Percentiles rank a stretch among this genome's conserved stretches.
Conservation (phyloP, 1,140 invertebrate genomes). For the Drosophila ironensis region DNA sequence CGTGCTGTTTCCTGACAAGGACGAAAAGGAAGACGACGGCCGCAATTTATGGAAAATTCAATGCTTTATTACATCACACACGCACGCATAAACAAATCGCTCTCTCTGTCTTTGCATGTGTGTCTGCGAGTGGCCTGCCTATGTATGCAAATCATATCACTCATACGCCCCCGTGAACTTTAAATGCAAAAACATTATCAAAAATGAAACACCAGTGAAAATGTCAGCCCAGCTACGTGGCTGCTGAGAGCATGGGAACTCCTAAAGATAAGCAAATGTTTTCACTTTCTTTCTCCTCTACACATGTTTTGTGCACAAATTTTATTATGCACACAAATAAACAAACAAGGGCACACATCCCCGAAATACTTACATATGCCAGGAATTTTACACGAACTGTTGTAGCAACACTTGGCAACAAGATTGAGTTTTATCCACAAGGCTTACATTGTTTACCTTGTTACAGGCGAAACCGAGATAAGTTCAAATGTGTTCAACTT, state of each 20-base stretch:
- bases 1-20: constrained; percentile 34
- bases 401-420: constrained; percentile 36
- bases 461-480: no score
- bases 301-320: constrained; percentile 71
- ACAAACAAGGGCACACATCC: constrained; percentile 26
- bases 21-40: constrained; percentile 20
- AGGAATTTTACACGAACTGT: constrained; percentile 45
- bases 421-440: no score
- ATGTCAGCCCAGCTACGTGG: constrained; percentile 60
- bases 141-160: constrained; percentile 76
- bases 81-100: constrained; percentile 18
- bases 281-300: constrained; percentile 44
- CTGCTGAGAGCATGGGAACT: constrained; percentile 36
- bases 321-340: constrained; percentile 75
- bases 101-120: neutral
- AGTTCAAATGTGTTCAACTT: no score
- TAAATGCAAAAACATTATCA: constrained; percentile 69
- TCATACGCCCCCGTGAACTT: constrained; percentile 59
- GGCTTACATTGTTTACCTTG: constrained; percentile 10
- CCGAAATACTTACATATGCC: constrained; percentile 54
- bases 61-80: constrained; percentile 69
- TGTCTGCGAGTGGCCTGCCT: constrained; percentile 15
- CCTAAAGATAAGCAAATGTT: constrained; percentile 74
- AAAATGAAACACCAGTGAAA: constrained; percentile 78
- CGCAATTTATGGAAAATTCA: constrained; percentile 75